Conservation (phyloP, 2,888 invertebrate species). For the Ichneumoninae sp. region DNA sequence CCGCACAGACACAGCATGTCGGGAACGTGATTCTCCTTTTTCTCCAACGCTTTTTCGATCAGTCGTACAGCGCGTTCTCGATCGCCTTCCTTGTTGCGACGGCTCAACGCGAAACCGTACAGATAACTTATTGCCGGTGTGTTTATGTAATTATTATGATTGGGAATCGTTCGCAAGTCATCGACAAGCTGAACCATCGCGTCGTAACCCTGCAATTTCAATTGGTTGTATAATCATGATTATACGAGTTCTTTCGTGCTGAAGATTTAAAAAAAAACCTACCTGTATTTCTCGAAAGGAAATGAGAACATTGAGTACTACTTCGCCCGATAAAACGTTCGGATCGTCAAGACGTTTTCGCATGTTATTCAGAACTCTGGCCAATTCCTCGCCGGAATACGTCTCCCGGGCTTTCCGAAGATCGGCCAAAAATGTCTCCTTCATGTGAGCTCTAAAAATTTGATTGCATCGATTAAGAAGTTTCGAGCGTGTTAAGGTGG, state of each 20-base stretch:
- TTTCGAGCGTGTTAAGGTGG: background rate
- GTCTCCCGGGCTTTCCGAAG: slow-evolving; percentile 96
- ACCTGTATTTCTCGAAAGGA: slow-evolving; percentile 95
- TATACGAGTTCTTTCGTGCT: background rate
- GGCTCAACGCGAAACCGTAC: slow-evolving; percentile 98
- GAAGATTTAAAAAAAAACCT: slow-evolving; percentile 33
- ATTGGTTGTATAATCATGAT: slow-evolving; percentile 2
- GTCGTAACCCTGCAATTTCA: slow-evolving; percentile 91
- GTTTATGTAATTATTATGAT: slow-evolving; percentile 94
- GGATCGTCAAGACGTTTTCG: slow-evolving; percentile 97
- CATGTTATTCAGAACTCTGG: slow-evolving; percentile 94
- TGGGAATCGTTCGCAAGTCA: slow-evolving; percentile 95
- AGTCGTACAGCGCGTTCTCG: slow-evolving; percentile 96
- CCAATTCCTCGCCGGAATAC: slow-evolving; percentile 92
- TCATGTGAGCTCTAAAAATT: slow-evolving; percentile 93
- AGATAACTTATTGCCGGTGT: slow-evolving; percentile 96
- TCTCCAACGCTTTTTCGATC: slow-evolving; percentile 95
- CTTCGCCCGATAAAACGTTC: slow-evolving; percentile 97
- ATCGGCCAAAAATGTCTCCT: slow-evolving; percentile 98
- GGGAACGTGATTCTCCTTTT: slow-evolving; percentile 97
- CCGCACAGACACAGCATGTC: slow-evolving; percentile 99
- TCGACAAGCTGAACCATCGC: slow-evolving; percentile 98
- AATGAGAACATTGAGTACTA: slow-evolving; percentile 96
- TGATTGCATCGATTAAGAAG: slow-evolving; percentile 28
- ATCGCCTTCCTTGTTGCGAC: slow-evolving; percentile 97